Evolutionary conservation across 2,113 vertebrate species (phyloP).

Genomic region (Alectura lathami): DNA sequence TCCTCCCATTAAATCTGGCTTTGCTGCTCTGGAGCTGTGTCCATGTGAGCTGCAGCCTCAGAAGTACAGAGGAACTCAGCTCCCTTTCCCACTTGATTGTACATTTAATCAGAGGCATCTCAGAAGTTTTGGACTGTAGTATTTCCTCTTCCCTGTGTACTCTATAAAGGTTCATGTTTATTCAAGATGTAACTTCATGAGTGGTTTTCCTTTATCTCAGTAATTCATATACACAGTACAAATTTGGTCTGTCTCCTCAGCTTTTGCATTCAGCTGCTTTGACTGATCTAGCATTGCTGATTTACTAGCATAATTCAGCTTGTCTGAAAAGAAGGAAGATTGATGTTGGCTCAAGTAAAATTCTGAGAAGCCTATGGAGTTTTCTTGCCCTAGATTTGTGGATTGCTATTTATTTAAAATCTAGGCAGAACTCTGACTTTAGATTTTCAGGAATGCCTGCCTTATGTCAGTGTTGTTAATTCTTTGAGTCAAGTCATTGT

Average conservation of each 20-base stretch:
- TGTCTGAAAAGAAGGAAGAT: conserved; percentile 28
- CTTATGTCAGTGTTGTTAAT: conserved; percentile 10
- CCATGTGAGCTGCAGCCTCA: background rate
- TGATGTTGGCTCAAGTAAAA: conserved; percentile 39
- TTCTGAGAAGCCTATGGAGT: conserved; percentile 5
- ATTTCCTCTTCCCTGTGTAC: background rate
- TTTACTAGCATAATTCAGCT: background rate
- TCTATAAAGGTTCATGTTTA: background rate
- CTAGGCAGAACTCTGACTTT: background rate
- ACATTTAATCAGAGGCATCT: background rate
- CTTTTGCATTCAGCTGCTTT: conserved; percentile 25
- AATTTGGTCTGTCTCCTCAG: background rate
- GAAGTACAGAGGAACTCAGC: background rate
- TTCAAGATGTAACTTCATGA: conserved; percentile 22
- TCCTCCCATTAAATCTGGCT: background rate
- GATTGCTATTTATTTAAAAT: conserved; percentile 2
- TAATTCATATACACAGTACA: background rate
- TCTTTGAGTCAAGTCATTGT: conserved; percentile 63
- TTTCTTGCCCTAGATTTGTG: conserved; percentile 27
- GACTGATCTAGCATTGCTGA: background rate
- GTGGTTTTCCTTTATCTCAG: conserved; percentile 28
- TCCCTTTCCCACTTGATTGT: background rate
- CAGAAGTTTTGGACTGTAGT: background rate
- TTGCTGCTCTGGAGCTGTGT: background rate
- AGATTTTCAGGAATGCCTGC: conserved; percentile 48